These are phyloP conservation scores for Chloropsis cyanopogon DNA, from an alignment of 2,113 vertebrate species.

Conservation along the genomic window DNA sequence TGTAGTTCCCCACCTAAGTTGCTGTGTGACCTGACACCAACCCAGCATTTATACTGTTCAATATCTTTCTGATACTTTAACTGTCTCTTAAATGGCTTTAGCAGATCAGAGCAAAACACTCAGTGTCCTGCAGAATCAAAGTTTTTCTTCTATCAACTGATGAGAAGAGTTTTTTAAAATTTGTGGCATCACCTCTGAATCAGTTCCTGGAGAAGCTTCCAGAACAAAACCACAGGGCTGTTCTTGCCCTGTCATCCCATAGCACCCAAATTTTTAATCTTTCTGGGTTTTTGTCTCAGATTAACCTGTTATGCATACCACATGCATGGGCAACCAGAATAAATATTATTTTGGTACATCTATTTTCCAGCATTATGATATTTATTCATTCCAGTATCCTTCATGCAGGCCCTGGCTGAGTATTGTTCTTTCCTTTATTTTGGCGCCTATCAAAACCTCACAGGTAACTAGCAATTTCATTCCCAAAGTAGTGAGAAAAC, in stretches of 20 bases:
- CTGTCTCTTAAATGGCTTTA: not conserved
- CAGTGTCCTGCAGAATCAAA: not conserved
- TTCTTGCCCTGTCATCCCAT: not conserved
- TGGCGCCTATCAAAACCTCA: not conserved
- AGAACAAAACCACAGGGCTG: not conserved
- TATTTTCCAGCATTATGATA: not conserved
- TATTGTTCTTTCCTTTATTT: not conserved
- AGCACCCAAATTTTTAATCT: not conserved
- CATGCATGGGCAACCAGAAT: fast-evolving
- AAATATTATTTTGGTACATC: not conserved
- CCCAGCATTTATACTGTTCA: not conserved
- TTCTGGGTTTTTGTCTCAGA: not conserved
- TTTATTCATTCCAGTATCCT: not conserved
- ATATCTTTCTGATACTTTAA: not conserved
- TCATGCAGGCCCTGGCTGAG: not conserved
- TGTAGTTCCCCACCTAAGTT: not conserved
- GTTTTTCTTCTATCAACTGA: not conserved
- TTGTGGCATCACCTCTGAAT: not conserved
- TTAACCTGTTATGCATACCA: not conserved
- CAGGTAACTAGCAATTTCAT: not conserved
- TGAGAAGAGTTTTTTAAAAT: not conserved
- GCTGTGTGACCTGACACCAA: not conserved
- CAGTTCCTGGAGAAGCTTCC: not conserved
- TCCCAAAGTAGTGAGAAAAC: not conserved
- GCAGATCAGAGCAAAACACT: not conserved